Conservation (phyloP, 2,888 invertebrate species). For the Parelbella ahira region DNA sequence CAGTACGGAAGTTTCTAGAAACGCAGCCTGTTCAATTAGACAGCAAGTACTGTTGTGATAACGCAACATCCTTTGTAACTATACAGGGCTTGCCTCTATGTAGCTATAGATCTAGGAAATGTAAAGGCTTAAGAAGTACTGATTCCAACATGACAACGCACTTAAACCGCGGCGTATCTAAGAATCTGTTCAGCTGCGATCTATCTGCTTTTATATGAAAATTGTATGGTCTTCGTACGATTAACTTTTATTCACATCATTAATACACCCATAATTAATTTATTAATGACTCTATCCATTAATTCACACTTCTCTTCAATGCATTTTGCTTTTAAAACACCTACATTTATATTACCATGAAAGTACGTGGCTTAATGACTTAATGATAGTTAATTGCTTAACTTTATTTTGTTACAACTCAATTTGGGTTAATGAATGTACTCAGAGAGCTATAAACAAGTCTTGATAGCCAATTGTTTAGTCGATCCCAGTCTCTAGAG, state of each 20-base stretch:
- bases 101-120: constrained; percentile 2
- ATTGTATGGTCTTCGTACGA: no score
- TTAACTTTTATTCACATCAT: no score
- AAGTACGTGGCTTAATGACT: neutral
- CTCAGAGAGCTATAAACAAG: constrained; percentile 13
- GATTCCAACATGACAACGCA: constrained; percentile 3
- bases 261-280: no score
- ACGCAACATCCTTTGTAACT: constrained; percentile 6
- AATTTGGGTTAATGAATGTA: constrained; percentile 16
- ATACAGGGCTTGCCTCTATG: neutral
- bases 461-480: constrained; percentile 18
- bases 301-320: no score
- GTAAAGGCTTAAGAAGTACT: constrained; percentile 1
- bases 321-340: no score
- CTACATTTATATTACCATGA: no score
- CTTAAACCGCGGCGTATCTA: constrained; percentile 1
- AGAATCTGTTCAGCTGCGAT: no score
- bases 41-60: no score
- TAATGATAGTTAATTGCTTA: constrained; percentile 7
- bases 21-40: neutral
- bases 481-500: constrained; percentile 10
- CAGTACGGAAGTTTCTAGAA: neutral
- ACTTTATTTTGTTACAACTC: constrained; percentile 9
- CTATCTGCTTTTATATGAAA: no score
- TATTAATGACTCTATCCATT: no score